Base-by-base conservation (phyloP, 1,140 invertebrate genomes). In the Apis florea region DNA sequence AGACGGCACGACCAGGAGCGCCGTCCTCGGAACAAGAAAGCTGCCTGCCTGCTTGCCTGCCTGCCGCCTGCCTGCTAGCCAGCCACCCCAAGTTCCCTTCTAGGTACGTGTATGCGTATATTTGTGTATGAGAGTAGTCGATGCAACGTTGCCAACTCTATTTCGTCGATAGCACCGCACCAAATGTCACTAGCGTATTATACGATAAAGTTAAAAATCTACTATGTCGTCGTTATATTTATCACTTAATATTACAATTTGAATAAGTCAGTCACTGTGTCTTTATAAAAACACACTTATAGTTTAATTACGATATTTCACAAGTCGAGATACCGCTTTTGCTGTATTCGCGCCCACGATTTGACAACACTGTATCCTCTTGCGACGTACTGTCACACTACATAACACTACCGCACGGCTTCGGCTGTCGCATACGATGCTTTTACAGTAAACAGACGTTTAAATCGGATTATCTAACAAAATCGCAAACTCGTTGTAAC, bases 1-100 rank as follows among this genome's bases (percentile, higher is more conserved):
- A 89, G 88, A 88, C 82, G 70, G 77, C 76, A 40, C 78, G 78
- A 88, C 70, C 79, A 86, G 80, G 76, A 87, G 80, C 83, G 78
- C 87, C 87, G 88, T 89, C 87, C 85, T 89, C 87, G 89, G 89
- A 90, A 91, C 88, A 91, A 92, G 91, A 91, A 91, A 91, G 90
- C 90, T 85, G 89, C 89, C 84, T 89, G 90, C 84, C 49, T 81
- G 85, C 59, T 31, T 76, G 85, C 67, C 53, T 76, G 84, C 61
- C 58, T 71, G 47, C 68, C 59, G 59, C 84, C 84, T 74, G 67
- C 83, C 53, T 74, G 83, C 84, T 58, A 74, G 84, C 85, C 74
- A 86, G 82, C 89, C 86, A 92, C 92, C 90, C 90, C 89, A 87
- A 89, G 82, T 87, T 86, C 88, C 86, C 85, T 88, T 80, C 87